These are phyloP conservation scores for Spea hammondii DNA, from an alignment of 2,797 vertebrate species.

Conservation along the genomic window DNA sequence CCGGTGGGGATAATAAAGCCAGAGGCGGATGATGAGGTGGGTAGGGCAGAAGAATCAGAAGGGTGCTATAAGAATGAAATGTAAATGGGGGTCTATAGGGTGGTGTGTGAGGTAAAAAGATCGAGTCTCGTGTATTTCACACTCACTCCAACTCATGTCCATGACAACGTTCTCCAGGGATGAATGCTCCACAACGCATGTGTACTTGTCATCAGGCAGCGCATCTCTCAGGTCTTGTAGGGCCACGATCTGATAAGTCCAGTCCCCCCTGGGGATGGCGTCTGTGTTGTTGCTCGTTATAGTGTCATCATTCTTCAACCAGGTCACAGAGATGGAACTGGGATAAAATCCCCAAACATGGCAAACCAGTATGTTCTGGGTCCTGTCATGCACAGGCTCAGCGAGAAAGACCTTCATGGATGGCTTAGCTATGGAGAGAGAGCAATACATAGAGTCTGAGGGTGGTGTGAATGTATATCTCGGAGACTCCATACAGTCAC, in stretches of 20 bases:
- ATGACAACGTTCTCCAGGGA: neutral
- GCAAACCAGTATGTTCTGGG: constrained; percentile 11
- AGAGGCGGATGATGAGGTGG: no score
- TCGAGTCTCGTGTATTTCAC: neutral
- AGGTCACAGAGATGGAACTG: constrained; percentile 6
- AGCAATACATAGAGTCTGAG: neutral
- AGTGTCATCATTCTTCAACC: constrained; percentile 15
- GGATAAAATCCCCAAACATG: constrained; percentile 41
- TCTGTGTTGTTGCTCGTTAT: constrained; percentile 2
- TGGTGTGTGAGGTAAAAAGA: no score
- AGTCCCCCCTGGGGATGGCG: constrained; percentile 25
- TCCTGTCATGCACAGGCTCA: neutral
- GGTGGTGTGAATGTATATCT: neutral
- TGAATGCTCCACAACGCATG: constrained; percentile 13
- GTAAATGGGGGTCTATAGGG: no score
- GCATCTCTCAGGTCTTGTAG: constrained; percentile 20
- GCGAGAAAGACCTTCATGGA: constrained; percentile 28
- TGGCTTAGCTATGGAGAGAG: constrained; percentile 4
- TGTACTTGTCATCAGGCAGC: constrained; percentile 11
- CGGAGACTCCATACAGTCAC: no score
- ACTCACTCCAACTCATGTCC: constrained; percentile 22
- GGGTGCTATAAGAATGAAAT: no score
- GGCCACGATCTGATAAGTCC: constrained; percentile 26
- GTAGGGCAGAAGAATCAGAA: no score
- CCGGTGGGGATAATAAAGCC: no score